Evolutionary conservation across 2,888 invertebrate species (phyloP).

Genomic region (Eupithecia vulgata): DNA sequence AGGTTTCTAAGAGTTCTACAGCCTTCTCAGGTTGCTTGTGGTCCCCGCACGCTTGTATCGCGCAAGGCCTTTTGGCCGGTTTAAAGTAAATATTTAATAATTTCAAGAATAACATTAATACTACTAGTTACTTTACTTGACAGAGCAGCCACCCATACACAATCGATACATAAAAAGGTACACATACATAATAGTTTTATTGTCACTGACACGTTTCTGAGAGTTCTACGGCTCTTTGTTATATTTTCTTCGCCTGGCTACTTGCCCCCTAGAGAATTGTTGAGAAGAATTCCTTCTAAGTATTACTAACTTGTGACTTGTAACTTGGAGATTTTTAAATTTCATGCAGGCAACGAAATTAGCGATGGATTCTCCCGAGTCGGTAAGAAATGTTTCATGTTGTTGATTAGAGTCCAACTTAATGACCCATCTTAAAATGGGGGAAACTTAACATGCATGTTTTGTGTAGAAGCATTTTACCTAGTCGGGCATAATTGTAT

Average conservation of each 20-base stretch:
- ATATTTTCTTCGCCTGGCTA: background rate
- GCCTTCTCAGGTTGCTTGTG: background rate
- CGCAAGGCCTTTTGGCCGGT: too few relatives aligned
- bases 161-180: too few relatives aligned
- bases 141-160: too few relatives aligned
- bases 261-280: background rate
- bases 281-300: too few relatives aligned
- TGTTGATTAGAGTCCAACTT: background rate
- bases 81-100: too few relatives aligned
- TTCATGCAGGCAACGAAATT: conserved; percentile 77
- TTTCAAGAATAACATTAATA: too few relatives aligned
- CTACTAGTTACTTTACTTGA: too few relatives aligned
- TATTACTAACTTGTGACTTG: background rate
- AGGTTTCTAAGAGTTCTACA: background rate
- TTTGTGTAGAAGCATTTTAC: background rate
- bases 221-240: background rate
- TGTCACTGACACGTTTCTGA: background rate
- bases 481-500: background rate
- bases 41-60: too few relatives aligned
- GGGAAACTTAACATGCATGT: background rate
- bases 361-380: conserved; percentile 63
- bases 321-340: conserved; percentile 40
- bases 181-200: too few relatives aligned
- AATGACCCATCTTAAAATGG: background rate
- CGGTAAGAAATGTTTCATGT: conserved; percentile 55